Evolutionary conservation across 2,888 invertebrate genomes (phyloP), one percentile per base, ranked within the genome.

Genomic region (Thelaira solivaga): DNA sequence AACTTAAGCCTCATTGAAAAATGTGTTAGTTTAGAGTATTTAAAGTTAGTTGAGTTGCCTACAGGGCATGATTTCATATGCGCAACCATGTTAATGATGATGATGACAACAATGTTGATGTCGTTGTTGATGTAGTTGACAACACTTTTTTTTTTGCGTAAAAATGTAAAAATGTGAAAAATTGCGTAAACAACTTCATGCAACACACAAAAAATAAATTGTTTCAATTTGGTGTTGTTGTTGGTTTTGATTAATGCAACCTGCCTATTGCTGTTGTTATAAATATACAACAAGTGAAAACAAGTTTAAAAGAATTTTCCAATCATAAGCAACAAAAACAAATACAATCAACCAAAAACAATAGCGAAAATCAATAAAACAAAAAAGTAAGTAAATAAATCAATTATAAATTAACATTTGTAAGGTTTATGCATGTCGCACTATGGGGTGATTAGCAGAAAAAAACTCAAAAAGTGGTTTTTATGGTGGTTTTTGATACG

Each of bases 241-340:
- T 13, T 39, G n/a, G 13, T 39, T 39, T n/a, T 13, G n/a, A n/a
- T n/a, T n/a, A n/a, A n/a, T n/a, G n/a, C n/a, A n/a, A n/a, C n/a
- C n/a, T n/a, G n/a, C n/a, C n/a, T n/a, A 29, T 22, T 53, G 29
- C 24, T 57, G 31, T 61, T 45, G n/a, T 45, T 65, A n/a, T 49
- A 31, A 73, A 69, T 64, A 57, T 36, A 49, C 55, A 67, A 29
- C 18, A 73, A 59, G 41, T 57, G 47, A 67, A 80, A 78, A 80
- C 80, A 59, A 77, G 77, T 75, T 80, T 76, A 39, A 47, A 78
- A 59, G 49, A 64, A 71, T 80, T 81, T 81, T 80, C 75, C 76
- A 65, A 73, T 78, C 18, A 24, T 53, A 39, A n/a, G n/a, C n/a
- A n/a, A n/a, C n/a, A n/a, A 57, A 62, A 62, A 53, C 13, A 57